Percentiles rank a stretch among this genome's conserved stretches.
Evolutionary conservation across 2,888 invertebrate genomes (phyloP).

Genomic region (Eugnorisma glareosa): DNA sequence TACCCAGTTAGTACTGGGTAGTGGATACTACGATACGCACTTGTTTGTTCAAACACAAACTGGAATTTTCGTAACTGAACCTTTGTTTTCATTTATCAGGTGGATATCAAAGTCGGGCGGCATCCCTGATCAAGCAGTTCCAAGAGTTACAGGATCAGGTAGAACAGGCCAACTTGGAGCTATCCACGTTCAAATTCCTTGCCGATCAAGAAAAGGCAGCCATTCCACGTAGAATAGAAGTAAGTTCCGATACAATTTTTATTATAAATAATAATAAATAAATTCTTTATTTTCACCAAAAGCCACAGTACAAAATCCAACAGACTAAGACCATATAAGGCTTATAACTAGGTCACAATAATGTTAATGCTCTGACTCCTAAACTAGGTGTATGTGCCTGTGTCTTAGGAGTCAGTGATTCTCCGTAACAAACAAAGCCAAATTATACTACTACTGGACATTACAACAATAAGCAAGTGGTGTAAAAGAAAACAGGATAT

Average conservation of each 20-base stretch:
- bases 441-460: no score
- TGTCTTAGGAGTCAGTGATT: no score
- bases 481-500: no score
- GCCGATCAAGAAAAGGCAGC: conserved; percentile 97
- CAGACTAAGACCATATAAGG: no score
- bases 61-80: background rate
- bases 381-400: no score
- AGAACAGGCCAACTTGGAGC: conserved; percentile 96
- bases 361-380: no score
- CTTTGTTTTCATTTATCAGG: conserved; percentile 68
- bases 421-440: no score
- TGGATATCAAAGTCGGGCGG: conserved; percentile 91
- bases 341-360: no score
- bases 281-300: no score
- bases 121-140: conserved; percentile 96
- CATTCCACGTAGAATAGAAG: conserved; percentile 97
- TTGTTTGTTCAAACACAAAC: background rate
- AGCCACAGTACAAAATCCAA: no score
- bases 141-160: conserved; percentile 97
- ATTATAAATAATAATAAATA: no score
- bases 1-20: background rate
- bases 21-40: background rate
- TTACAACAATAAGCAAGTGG: no score
- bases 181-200: conserved; percentile 97
- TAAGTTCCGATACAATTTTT: conserved; percentile 75